phyloP scores from a whole-genome alignment of 2,113 vertebrate species.

The Rhynchomys soricoides region DNA sequence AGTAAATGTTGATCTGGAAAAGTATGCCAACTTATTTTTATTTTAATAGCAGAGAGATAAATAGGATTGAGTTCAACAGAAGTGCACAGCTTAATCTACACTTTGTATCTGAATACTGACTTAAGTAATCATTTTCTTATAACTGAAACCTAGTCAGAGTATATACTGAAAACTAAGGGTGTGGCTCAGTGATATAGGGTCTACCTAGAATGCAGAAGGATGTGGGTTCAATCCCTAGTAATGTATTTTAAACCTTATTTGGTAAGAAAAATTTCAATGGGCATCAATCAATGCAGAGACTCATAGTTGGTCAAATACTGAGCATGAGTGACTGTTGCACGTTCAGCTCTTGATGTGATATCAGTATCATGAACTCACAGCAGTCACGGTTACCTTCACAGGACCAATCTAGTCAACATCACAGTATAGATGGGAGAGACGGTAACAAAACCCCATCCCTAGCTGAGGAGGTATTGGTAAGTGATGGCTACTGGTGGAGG shows the following conservation, averaged over 20 bases:
- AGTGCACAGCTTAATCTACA: neutral
- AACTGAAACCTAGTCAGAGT: constrained; percentile 15
- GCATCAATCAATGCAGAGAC: neutral
- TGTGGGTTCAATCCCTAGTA: neutral
- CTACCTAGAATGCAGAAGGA: neutral
- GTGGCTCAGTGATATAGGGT: neutral
- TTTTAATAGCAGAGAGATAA: constrained; percentile 26
- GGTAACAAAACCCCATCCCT: too few relatives aligned
- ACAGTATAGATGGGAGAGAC: neutral
- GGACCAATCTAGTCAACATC: neutral
- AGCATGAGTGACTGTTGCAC: neutral
- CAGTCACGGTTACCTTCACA: neutral
- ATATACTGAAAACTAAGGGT: constrained; percentile 5
- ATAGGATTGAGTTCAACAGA: constrained; percentile 35
- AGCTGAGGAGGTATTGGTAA: neutral
- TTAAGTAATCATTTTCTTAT: constrained; percentile 13
- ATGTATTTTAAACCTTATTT: neutral
- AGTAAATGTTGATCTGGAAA: constrained; percentile 29
- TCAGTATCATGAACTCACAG: neutral
- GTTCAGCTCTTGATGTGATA: too few relatives aligned
- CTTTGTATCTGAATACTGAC: constrained; percentile 28
- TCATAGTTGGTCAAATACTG: neutral
- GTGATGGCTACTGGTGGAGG: neutral
- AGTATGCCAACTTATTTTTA: neutral
- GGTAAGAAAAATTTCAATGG: too few relatives aligned